These are phyloP conservation scores for Bubo scandiacus DNA, from an alignment of 2,113 vertebrate genomes.

Conservation along the genomic window DNA sequence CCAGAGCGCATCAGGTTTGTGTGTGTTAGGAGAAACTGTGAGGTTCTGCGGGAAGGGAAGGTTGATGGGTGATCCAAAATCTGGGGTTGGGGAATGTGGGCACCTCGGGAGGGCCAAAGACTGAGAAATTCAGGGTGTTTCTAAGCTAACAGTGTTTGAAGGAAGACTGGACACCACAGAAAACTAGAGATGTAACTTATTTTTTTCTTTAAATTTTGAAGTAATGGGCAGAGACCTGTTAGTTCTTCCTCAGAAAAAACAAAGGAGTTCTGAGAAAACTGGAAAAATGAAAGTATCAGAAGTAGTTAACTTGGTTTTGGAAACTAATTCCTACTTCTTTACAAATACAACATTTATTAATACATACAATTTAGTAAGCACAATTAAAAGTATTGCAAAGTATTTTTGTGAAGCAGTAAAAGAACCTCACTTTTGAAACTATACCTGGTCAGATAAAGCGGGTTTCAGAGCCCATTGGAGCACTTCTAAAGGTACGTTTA, in stretches of 20 bases:
- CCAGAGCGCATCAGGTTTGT: neutral
- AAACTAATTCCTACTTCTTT: neutral
- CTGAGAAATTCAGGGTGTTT: neutral
- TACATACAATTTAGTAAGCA: too few relatives aligned
- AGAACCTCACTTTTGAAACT: neutral
- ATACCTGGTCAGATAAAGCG: neutral
- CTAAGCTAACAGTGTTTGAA: neutral
- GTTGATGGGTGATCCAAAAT: neutral
- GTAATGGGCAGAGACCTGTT: neutral
- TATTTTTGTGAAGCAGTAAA: neutral
- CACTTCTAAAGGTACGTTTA: neutral
- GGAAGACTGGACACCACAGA: neutral
- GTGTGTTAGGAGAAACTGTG: neutral
- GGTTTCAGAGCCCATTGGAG: neutral
- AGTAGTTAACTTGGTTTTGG: neutral
- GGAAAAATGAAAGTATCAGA: neutral
- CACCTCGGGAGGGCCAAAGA: neutral
- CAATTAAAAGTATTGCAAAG: neutral
- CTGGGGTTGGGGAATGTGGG: rapidly evolving
- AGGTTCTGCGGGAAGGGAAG: neutral
- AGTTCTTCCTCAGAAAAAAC: neutral
- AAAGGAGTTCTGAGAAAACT: neutral
- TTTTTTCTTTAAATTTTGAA: neutral
- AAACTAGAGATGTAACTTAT: neutral
- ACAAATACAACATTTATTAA: neutral